Evolutionary conservation across 64 coral and sea anemone genomes (phyloP), one percentile per base, ranked within the genome.

Genomic region (Montipora efflorescens): DNA sequence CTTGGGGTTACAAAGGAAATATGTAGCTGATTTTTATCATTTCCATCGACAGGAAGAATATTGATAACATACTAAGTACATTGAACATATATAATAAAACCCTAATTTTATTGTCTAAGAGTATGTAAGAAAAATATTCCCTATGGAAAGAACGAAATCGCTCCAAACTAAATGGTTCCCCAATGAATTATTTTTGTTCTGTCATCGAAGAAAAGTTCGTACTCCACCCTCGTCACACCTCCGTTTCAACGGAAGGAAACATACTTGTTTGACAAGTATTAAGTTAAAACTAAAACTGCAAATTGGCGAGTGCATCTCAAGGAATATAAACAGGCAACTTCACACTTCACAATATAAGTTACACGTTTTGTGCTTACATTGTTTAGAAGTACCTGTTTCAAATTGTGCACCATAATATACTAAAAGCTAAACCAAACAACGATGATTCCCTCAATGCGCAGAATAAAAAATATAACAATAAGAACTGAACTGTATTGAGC

Each of bases 381-480:
- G 79, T 82, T 50, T 79, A n/a, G 19, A 20, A 8, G 21, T 64
- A 12, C 61, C 61, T 64, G 14, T 64, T 64, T 7, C 13, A 64
- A 64, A 64, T 64, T 64, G 61, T 64, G 4, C 61, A 64, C 9
- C 8, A 64, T 64, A 64, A 64, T 64, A 19, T 67, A 28, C 47
- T 64, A 59, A 67, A 59, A 43, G 25, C 12, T 68, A 8, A 22
- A 10, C 9, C 6, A 5, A 74, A 13, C 3, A 67, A 67, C 81
- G 47, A 84, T 4, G 58, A 84, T 67, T 84, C 81, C 12, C 59
- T 84, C 67, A 48, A 67, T 18, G 43, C 58, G 6, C 58, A 13
- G 81, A 83, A 47, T 47, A 68, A 84, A 76, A 76, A 76, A 45
- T 4, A 3, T 20, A 76, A 47, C 74, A 47, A 47, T 76, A 84